These are phyloP conservation scores for Lepidothrix coronata DNA, from an alignment of 2,113 vertebrate genomes.

Conservation along the genomic window DNA sequence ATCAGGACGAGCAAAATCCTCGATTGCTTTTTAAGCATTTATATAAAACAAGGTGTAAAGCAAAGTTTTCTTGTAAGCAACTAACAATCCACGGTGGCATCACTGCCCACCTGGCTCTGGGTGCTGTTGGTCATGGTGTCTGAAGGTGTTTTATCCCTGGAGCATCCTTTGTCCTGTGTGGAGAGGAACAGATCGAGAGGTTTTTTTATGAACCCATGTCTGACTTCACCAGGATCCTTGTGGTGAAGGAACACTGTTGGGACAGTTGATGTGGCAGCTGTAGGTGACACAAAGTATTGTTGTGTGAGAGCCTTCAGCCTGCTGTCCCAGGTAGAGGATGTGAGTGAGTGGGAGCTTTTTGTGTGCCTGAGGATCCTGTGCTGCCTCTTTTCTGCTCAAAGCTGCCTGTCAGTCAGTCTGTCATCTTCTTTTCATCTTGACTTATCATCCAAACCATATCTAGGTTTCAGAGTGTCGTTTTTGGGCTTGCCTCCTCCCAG, in stretches of 20 bases:
- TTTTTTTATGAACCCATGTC: neutral
- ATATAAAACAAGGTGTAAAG: neutral
- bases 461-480: slow-evolving; percentile 41
- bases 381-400: neutral
- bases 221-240: neutral
- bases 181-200: neutral
- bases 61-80: neutral
- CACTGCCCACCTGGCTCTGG: neutral
- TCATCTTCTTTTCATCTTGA: slow-evolving; percentile 55
- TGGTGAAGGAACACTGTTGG: neutral
- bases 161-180: neutral
- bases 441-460: slow-evolving; percentile 53
- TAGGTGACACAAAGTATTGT: neutral
- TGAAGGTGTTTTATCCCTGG: neutral
- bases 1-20: neutral
- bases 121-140: neutral
- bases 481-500: slow-evolving; percentile 24
- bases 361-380: neutral
- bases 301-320: neutral
- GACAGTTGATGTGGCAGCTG: neutral
- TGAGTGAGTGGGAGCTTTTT: neutral
- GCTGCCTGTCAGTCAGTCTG: slow-evolving; percentile 38
- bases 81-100: neutral
- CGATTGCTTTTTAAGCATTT: neutral
- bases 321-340: neutral